Evolutionary conservation across 2,888 invertebrate species (phyloP).

Genomic region (Melipona bicolor): DNA sequence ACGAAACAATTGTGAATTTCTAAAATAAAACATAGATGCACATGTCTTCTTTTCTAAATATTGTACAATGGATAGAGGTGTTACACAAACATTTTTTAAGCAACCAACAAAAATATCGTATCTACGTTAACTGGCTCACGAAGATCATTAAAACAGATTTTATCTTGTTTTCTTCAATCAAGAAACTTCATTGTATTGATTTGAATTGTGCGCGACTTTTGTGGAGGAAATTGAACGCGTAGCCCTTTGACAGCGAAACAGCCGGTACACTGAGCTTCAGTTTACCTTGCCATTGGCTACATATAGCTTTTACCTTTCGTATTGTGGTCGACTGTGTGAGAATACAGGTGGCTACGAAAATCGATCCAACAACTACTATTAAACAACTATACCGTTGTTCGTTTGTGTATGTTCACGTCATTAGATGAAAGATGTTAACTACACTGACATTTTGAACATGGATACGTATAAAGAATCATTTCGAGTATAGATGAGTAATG

Average conservation of each 20-base stretch:
- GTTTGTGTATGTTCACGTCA: constrained; percentile 38
- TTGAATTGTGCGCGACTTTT: constrained; percentile 35
- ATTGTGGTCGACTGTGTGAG: constrained; percentile 73
- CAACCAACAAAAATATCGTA: not conserved
- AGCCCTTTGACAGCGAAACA: constrained; percentile 68
- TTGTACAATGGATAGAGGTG: not conserved
- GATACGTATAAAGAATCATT: constrained; percentile 5
- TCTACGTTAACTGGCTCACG: not conserved
- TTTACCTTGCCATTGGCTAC: constrained; percentile 79
- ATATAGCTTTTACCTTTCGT: constrained; percentile 69
- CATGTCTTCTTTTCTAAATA: not conserved
- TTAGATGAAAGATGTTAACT: constrained; percentile 29
- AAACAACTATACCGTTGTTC: constrained; percentile 45
- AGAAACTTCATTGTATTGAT: constrained; percentile 32
- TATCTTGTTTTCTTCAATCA: not conserved
- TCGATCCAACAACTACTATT: constrained; percentile 76
- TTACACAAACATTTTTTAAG: constrained; percentile 4
- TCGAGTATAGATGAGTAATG: not conserved
- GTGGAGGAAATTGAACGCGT: constrained; percentile 41
- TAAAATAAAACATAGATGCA: not conserved
- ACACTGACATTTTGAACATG: constrained; percentile 35
- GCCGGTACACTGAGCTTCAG: constrained; percentile 75
- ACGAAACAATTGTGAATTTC: not conserved
- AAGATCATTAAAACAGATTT: not conserved
- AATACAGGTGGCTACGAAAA: constrained; percentile 77